Evolutionary conservation across 2,888 invertebrate species (phyloP).

Genomic region (Oasisia sp.): DNA sequence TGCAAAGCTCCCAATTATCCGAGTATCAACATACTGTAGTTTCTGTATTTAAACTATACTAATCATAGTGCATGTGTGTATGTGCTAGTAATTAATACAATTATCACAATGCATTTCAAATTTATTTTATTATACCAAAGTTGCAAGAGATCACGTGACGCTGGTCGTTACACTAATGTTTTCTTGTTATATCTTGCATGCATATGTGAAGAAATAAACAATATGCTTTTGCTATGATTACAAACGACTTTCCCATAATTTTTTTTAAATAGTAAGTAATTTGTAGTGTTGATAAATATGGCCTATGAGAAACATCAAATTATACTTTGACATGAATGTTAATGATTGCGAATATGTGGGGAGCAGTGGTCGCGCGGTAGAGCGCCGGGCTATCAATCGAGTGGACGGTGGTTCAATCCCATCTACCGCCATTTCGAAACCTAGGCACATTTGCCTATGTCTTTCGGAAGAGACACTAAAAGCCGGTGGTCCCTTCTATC

Average conservation of each 20-base stretch:
- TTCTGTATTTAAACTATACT: background rate
- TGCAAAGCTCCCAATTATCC: background rate
- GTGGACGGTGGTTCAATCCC: too few relatives aligned
- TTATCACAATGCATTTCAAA: background rate
- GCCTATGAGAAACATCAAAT: background rate
- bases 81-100: background rate
- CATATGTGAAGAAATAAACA: background rate
- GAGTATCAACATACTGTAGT: background rate
- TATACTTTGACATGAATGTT: background rate
- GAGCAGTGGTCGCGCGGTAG: too few relatives aligned
- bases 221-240: constrained; percentile 1
- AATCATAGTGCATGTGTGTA: background rate
- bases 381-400: too few relatives aligned
- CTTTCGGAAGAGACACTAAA: too few relatives aligned
- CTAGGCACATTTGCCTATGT: too few relatives aligned
- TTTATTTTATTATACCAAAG: background rate
- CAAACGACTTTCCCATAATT: background rate
- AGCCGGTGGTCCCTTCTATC: too few relatives aligned
- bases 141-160: background rate
- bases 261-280: background rate
- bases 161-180: background rate
- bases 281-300: too few relatives aligned
- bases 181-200: background rate
- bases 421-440: too few relatives aligned
- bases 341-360: background rate